Conservation (phyloP, 2,888 invertebrate species). For the Conops quadrifasciatus region DNA sequence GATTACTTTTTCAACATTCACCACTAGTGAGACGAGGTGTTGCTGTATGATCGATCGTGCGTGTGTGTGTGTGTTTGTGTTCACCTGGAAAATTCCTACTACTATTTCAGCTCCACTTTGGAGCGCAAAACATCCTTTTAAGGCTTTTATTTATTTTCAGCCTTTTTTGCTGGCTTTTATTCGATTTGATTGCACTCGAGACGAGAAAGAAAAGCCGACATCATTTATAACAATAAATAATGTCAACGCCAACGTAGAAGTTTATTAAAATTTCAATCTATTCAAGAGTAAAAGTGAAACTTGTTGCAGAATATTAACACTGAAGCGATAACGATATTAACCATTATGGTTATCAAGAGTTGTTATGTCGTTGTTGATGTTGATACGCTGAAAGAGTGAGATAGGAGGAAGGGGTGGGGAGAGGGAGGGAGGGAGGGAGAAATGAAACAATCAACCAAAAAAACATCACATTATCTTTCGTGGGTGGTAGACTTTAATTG, state of each 20-base stretch:
- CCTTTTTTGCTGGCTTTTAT: background rate
- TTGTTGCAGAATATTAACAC: constrained; percentile 20
- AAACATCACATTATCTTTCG: background rate
- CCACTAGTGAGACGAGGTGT: background rate
- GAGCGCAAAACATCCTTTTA: constrained; percentile 26
- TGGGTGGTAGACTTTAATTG: constrained; percentile 23
- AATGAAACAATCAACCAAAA: too few species aligned
- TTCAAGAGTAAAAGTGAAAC: constrained; percentile 17
- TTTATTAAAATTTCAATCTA: constrained; percentile 30
- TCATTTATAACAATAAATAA: constrained; percentile 34
- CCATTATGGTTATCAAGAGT: background rate
- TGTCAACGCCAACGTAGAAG: constrained; percentile 35
- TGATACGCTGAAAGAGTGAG: too few species aligned
- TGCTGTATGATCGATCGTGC: background rate
- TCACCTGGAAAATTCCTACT: constrained; percentile 15
- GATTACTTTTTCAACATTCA: constrained; percentile 34
- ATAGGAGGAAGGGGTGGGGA: too few species aligned
- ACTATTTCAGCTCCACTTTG: background rate
- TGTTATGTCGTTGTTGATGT: background rate
- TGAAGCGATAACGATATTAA: constrained; percentile 11
- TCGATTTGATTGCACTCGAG: background rate
- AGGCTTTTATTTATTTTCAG: constrained; percentile 18
- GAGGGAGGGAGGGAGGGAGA: too few species aligned
- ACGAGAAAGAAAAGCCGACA: constrained; percentile 23
- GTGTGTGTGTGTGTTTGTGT: background rate